phyloP scores from a whole-genome alignment of 2,888 invertebrate genomes.

The Stenoptilia bipunctidactyla region DNA sequence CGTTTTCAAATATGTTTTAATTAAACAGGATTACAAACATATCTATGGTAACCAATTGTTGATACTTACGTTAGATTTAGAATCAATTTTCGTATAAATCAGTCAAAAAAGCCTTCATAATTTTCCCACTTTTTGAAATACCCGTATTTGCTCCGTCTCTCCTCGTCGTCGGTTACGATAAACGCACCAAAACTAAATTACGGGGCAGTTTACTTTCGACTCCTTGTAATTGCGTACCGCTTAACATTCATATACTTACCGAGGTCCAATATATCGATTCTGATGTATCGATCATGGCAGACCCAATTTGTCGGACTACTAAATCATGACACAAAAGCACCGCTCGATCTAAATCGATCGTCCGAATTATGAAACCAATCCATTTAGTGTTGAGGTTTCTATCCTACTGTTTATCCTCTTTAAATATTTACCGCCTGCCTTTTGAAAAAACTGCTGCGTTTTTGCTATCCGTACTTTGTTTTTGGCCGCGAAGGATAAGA shows the following conservation, averaged over 20 bases:
- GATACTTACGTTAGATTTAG: too few relatives aligned
- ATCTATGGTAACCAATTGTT: too few relatives aligned
- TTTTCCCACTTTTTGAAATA: too few relatives aligned
- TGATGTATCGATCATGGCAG: conserved; percentile 38
- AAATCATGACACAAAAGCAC: conserved; percentile 64
- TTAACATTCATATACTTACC: conserved; percentile 41
- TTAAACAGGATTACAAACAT: too few relatives aligned
- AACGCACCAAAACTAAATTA: conserved; percentile 33
- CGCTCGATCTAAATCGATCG: conserved; percentile 66
- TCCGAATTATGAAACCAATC: conserved; percentile 50
- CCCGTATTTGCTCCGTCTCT: too few relatives aligned
- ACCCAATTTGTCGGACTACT: conserved; percentile 63
- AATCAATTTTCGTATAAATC: too few relatives aligned
- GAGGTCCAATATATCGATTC: conserved; percentile 14
- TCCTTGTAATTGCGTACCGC: conserved; percentile 56
- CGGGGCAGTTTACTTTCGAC: conserved; percentile 49
- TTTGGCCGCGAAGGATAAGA: too few relatives aligned
- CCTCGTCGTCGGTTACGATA: too few relatives aligned
- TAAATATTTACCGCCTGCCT: conserved; percentile 38
- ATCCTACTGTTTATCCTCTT: conserved; percentile 28
- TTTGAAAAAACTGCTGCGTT: conserved; percentile 27
- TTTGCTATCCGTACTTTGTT: conserved; percentile 16
- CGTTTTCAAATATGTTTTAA: too few relatives aligned
- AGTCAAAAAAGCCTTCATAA: too few relatives aligned
- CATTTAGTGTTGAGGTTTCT: conserved; percentile 20